These are phyloP conservation scores for Sylvia borin DNA, from an alignment of 2,797 vertebrate species.

Conservation along the genomic window DNA sequence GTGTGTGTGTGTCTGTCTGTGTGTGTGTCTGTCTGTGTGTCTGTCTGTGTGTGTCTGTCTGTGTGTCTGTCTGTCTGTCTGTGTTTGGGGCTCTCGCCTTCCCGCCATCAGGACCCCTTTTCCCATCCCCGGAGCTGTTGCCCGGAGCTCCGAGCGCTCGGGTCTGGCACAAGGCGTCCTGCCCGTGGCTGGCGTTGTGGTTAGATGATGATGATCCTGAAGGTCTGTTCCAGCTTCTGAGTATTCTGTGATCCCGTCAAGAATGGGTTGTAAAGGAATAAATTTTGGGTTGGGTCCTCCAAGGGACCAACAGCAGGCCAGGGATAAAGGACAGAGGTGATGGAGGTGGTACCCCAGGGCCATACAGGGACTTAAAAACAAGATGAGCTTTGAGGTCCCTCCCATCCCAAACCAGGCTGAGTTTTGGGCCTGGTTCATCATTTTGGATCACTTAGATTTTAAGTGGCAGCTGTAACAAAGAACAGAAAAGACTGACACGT, in stretches of 20 bases:
- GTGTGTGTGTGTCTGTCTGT: no score
- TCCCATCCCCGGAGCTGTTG: neutral
- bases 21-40: no score
- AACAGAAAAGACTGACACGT: accelerated
- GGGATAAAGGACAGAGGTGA: neutral
- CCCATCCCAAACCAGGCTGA: neutral
- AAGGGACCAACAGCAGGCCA: accelerated
- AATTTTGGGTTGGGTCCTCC: neutral
- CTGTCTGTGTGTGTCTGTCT: neutral
- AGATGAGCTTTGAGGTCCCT: neutral
- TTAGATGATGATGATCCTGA: neutral
- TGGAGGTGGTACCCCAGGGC: accelerated
- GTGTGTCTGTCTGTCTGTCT: neutral
- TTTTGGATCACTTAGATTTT: neutral
- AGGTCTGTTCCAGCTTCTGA: accelerated
- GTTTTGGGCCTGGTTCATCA: no score
- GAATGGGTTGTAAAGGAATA: neutral
- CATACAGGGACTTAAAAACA: neutral
- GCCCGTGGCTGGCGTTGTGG: accelerated
- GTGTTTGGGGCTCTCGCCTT: no score
- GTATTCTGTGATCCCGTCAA: neutral
- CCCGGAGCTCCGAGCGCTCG: neutral
- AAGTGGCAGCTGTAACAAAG: neutral
- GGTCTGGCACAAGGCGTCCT: neutral
- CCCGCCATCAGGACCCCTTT: neutral